Conservation (phyloP, 2,113 vertebrate genomes). For the Genyomyrus donnyi region DNA sequence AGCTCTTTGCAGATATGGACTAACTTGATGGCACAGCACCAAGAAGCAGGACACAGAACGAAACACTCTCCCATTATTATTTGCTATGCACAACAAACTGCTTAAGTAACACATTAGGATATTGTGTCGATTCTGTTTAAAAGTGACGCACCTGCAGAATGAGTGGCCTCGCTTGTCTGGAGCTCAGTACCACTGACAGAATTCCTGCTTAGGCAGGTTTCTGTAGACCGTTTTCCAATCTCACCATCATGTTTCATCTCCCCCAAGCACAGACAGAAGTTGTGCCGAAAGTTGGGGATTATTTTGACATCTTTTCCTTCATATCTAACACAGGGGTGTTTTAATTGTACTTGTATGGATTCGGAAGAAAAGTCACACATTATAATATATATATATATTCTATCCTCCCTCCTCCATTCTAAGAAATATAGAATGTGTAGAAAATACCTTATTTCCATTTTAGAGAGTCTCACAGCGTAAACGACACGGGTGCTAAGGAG, state of each 20-base stretch:
- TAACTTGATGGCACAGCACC: neutral
- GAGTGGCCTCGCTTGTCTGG: neutral
- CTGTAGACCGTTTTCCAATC: neutral
- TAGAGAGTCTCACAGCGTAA: conserved; percentile 23
- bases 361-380: neutral
- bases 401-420: neutral
- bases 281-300: conserved; percentile 46
- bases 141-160: neutral
- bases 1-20: neutral
- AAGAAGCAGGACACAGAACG: neutral
- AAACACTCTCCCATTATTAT: neutral
- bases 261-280: conserved; percentile 56
- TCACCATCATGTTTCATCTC: neutral
- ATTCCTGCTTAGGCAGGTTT: neutral
- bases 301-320: neutral
- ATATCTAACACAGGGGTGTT: neutral
- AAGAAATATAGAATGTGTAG: conserved; percentile 36
- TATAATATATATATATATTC: neutral
- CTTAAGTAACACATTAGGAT: neutral
- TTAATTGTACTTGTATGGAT: neutral
- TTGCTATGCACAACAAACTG: neutral
- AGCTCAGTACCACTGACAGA: neutral
- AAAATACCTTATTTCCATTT: conserved; percentile 28
- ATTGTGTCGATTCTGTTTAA: neutral
- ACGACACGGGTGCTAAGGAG: neutral